These are phyloP conservation scores for Psammodynastes pulverulentus DNA, from an alignment of 2,113 vertebrate genomes.

Conservation along the genomic window DNA sequence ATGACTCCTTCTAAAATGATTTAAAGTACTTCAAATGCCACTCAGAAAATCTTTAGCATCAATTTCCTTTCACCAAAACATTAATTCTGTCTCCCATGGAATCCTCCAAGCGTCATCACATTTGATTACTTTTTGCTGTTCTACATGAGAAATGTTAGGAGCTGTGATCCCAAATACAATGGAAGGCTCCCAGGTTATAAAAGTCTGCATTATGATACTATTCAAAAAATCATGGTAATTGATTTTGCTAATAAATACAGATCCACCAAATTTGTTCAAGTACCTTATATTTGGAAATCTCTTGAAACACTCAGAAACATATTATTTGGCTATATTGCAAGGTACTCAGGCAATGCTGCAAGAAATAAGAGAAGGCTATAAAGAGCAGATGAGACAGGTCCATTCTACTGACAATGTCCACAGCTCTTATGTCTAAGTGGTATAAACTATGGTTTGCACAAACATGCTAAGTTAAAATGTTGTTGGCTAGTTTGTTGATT, in stretches of 20 bases:
- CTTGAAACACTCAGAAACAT: neutral
- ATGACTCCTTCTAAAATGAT: neutral
- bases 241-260: neutral
- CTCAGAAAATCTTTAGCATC: neutral
- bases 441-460: neutral
- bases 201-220: neutral
- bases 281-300: neutral
- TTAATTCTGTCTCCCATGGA: neutral
- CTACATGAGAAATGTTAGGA: neutral
- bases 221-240: neutral
- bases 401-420: neutral
- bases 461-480: neutral
- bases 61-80: neutral
- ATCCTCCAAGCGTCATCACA: neutral
- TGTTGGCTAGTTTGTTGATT: neutral
- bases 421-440: neutral
- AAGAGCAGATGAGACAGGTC: neutral
- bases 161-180: neutral
- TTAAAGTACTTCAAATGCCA: neutral
- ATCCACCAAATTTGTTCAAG: neutral
- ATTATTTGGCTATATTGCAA: neutral
- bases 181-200: neutral
- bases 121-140: neutral
- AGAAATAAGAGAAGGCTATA: neutral
- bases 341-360: neutral